A percentile compares a stretch with the other conserved stretches of the same genome.
These are phyloP conservation scores for Tinamus guttatus DNA, from an alignment of 2,113 vertebrate species.

Conservation along the genomic window DNA sequence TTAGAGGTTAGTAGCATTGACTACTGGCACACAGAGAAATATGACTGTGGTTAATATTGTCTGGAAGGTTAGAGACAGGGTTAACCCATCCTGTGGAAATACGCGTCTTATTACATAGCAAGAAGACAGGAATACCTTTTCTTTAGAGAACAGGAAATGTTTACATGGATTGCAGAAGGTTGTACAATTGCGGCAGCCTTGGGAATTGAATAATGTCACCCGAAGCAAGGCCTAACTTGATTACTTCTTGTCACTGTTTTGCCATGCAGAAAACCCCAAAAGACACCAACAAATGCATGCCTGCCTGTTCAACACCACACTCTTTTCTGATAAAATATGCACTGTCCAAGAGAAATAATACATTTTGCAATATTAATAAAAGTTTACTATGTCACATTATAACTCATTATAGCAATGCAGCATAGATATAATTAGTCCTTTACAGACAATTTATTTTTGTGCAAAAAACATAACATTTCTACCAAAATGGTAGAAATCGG, in stretches of 20 bases:
- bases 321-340: neutral
- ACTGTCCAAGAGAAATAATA: neutral
- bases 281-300: neutral
- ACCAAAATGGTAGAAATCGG: neutral
- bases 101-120: neutral
- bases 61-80: neutral
- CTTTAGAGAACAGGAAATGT: neutral
- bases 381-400: neutral
- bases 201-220: neutral
- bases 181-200: neutral
- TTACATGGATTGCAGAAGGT: neutral
- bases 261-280: neutral
- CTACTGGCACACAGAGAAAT: neutral
- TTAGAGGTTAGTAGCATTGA: neutral
- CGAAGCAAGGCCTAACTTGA: neutral
- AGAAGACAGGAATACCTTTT: neutral
- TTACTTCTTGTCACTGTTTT: neutral
- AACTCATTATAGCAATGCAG: neutral
- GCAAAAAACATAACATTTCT: neutral
- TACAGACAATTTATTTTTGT: neutral
- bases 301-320: neutral
- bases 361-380: neutral
- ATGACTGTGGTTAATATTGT: neutral
- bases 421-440: neutral
- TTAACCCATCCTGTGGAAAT: neutral